Percentiles rank a stretch among this genome's conserved stretches.
phyloP scores from a whole-genome alignment of 2,797 vertebrate species.

The Streptopelia turtur region DNA sequence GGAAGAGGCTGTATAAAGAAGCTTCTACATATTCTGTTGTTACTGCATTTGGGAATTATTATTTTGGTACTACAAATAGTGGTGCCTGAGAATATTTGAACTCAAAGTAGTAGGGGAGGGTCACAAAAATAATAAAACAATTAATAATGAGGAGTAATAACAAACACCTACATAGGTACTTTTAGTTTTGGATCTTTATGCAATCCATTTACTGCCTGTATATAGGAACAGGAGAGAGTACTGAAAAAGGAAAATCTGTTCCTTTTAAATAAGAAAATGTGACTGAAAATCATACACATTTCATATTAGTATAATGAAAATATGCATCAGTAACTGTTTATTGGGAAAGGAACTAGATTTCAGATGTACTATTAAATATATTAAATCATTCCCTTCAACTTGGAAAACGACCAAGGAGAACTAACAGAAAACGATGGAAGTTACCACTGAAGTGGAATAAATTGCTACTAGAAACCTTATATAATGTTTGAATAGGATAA shows the following conservation, averaged over 20 bases:
- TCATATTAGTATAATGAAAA: neutral
- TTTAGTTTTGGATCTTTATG: neutral
- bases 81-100: neutral
- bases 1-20: neutral
- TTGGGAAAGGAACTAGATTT: neutral
- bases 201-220: neutral
- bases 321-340: neutral
- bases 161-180: neutral
- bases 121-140: neutral
- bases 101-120: neutral
- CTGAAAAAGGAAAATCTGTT: neutral
- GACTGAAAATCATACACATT: neutral
- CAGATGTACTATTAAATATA: neutral
- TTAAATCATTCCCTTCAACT: neutral
- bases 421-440: neutral
- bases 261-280: neutral
- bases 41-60: neutral
- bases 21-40: neutral
- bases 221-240: neutral
- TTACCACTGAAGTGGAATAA: neutral
- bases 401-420: neutral
- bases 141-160: neutral
- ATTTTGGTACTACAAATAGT: neutral
- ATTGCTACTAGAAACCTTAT: neutral
- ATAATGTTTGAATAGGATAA: neutral